Base-by-base conservation (phyloP, 2,888 invertebrate genomes). In the Prosapia bicincta region DNA sequence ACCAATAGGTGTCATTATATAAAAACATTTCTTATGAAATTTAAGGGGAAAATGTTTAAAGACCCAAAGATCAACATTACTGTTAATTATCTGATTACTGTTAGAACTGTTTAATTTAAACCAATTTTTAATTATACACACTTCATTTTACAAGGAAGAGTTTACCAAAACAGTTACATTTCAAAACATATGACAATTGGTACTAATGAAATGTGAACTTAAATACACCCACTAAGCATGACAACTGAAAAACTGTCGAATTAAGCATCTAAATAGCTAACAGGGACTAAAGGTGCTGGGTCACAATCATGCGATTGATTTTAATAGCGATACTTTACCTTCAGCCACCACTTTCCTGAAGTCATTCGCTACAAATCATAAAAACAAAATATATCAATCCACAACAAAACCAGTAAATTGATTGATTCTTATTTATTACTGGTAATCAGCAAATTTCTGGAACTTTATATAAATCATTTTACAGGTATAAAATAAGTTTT, bases 261-360 rank as follows among this genome's bases (percentile, higher is more conserved):
- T 54, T 54, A 54, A 54, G 54, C 54, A 54, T 20, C 54, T 54
- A 54, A 54, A 54, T n/a, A 54, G 54, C 54, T 54, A 54, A 54
- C n/a, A 54, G 54, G 54, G 54, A 54, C 54, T 54, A 54, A 54
- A 54, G 20, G 54, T 54, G 54, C 54, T n/a, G 54, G 75, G 71
- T 54, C 38, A 75, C 71, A 71, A 23, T 66, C 71, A 75, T 71
- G 71, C 43, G 66, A 28, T 70, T 26, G 28, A 72, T 68, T 54
- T 65, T 69, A 76, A 66, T 66, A 71, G 71, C 78, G 80, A 82
- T 83, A 82, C 83, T 83, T 88, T 89, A 89, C 89, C 89, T 89
- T 89, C 82, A 88, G 86, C 87, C 88, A 88, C 86, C 87, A 87
- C 85, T 88, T 89, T 84, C 89, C 88, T 84, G 87, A 86, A 83